Conservation (phyloP, 2,888 invertebrate species). For the Cephus pulcher region DNA sequence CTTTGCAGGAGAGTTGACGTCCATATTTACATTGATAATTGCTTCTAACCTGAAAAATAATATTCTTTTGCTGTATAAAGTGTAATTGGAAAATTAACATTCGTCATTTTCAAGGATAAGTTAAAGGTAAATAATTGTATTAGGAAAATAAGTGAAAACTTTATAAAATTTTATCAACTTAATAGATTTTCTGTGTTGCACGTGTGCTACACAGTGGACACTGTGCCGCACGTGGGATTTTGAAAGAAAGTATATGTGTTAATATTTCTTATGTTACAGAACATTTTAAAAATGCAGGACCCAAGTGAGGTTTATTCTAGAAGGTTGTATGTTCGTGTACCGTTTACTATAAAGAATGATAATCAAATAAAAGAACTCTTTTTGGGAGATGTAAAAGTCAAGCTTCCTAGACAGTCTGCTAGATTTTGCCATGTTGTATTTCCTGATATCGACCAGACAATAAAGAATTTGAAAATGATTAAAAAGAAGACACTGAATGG, state of each 20-base stretch:
- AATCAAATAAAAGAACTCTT: slow-evolving; percentile 48
- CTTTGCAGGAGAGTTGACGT: neutral
- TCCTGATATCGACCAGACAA: slow-evolving; percentile 39
- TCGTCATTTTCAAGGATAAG: neutral
- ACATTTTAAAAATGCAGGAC: neutral
- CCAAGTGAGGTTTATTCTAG: slow-evolving; percentile 31
- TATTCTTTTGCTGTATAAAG: neutral
- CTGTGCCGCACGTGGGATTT: neutral
- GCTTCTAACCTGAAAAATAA: neutral
- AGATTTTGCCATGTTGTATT: slow-evolving; percentile 53
- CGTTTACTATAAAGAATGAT: slow-evolving; percentile 43
- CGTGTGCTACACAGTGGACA: neutral
- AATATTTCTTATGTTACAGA: neutral
- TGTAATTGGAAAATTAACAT: neutral
- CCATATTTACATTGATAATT: neutral
- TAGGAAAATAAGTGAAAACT: neutral
- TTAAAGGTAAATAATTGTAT: neutral
- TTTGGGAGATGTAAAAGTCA: slow-evolving; percentile 43
- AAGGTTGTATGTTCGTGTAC: slow-evolving; percentile 50
- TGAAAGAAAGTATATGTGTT: neutral
- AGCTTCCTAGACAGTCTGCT: slow-evolving; percentile 46
- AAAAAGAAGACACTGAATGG: slow-evolving; percentile 39
- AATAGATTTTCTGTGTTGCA: neutral
- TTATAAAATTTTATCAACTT: neutral
- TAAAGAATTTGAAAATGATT: slow-evolving; percentile 40